Percentiles rank a stretch among this genome's conserved stretches.
Evolutionary conservation across 2,113 vertebrate species (phyloP).

Genomic region (Pseudolaguvia tuberculata): DNA sequence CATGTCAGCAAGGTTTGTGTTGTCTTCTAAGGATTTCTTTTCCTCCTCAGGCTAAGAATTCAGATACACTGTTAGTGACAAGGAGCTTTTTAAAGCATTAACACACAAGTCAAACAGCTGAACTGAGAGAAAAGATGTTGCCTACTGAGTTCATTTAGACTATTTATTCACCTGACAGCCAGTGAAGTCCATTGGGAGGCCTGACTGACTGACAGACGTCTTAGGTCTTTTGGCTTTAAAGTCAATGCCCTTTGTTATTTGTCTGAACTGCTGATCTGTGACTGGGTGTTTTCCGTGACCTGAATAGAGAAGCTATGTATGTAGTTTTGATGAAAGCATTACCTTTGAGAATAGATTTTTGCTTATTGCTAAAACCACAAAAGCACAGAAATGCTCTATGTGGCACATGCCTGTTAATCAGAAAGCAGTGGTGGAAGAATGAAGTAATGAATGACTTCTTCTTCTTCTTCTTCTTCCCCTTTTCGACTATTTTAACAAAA

Average conservation of each 20-base stretch:
- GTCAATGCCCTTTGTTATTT: constrained; percentile 19
- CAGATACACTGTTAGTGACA: neutral
- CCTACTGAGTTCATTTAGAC: neutral
- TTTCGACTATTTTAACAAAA: too few relatives aligned
- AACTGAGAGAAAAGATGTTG: neutral
- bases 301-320: constrained; percentile 13
- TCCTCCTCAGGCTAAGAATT: neutral
- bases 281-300: constrained; percentile 27
- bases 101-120: neutral
- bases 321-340: constrained; percentile 18
- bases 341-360: constrained; percentile 20
- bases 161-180: constrained; percentile 18
- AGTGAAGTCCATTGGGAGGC: neutral
- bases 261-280: constrained; percentile 12
- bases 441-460: too few relatives aligned
- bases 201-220: constrained; percentile 4
- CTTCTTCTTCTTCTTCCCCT: too few relatives aligned
- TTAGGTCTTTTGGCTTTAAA: constrained; percentile 14
- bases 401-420: constrained; percentile 21
- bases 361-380: neutral
- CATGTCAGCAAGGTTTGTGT: neutral
- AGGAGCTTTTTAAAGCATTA: neutral
- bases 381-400: constrained; percentile 2
- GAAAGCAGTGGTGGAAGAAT: too few relatives aligned
- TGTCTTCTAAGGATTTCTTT: neutral